Base-by-base conservation (phyloP, 1,140 invertebrate genomes). In the Caenorhabditis tropicalis region DNA sequence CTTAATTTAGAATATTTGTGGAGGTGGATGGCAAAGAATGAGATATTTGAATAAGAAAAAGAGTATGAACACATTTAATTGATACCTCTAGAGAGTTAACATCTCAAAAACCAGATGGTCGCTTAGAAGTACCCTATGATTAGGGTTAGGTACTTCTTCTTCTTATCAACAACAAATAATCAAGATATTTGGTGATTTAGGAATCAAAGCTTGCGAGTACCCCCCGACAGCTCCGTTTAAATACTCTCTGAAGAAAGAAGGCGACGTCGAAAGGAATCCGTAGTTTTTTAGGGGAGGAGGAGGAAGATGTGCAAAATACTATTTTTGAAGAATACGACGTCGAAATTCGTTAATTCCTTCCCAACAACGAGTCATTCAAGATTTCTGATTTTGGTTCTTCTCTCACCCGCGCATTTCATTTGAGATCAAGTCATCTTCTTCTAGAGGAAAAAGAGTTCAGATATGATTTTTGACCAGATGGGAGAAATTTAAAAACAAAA, bases 41-140 rank as follows among this genome's bases (percentile, higher is more conserved):
- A 58, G 53, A 27, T 24, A 58, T 43, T 12, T 24, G 5, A 58
- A 15, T 31, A 36, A 1, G n/a, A 65, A 36, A 46, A 46, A 74
- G 43, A 12, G n/a, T n/a, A n/a, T n/a, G n/a, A n/a, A n/a, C n/a
- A n/a, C n/a, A n/a, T n/a, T 36, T 74, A 74, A 74, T 74, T 74
- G 36, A 27, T 27, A 56, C 9, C 65, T 33, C 27, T 39, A 12
- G n/a, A n/a, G n/a, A n/a, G n/a, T 36, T 74, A 74, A 74, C 33
- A 46, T 31, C 36, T 74, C 65, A 74, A 74, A 74, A 74, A 74
- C 29, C 65, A 74, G 65, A 74, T 51, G 65, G 65, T 74, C 65
- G 16, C 65, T 74, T 74, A 74, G 65, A 36, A 21, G 2, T 33
- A 31, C 27, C 24, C 21, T 36, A 65, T 65, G 36, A 65, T 65